These are phyloP conservation scores for Phyllostomus discolor DNA, from an alignment of 2,113 vertebrate species.

Conservation along the genomic window DNA sequence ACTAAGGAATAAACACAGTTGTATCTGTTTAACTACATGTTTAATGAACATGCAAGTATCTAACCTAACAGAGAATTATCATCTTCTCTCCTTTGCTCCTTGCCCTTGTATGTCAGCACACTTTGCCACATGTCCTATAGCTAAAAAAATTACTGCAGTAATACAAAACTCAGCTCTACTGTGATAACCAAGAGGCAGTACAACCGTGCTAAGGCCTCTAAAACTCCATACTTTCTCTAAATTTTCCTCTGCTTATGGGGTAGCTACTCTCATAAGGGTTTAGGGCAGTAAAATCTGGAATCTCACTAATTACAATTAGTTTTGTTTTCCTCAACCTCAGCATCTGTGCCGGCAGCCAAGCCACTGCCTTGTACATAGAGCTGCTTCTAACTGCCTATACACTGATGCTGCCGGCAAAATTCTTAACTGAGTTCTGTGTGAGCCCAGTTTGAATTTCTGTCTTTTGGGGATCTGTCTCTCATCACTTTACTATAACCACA, in stretches of 20 bases:
- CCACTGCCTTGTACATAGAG: not conserved
- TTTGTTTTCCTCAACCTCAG: not conserved
- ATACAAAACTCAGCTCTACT: not conserved
- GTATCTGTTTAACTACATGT: not conserved
- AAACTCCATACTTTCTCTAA: not conserved
- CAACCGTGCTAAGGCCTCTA: not conserved
- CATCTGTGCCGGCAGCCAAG: not conserved
- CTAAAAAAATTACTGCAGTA: conserved; percentile 38
- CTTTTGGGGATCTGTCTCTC: not conserved
- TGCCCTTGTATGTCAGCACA: not conserved
- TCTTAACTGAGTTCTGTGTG: not conserved
- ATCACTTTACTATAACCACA: conserved; percentile 38
- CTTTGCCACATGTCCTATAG: not conserved
- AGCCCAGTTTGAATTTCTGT: conserved; percentile 8
- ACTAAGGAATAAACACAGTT: not conserved
- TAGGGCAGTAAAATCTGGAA: not conserved
- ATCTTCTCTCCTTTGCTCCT: not conserved
- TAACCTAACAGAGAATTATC: not conserved
- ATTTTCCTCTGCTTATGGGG: not conserved
- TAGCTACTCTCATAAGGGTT: not conserved
- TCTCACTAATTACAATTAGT: not conserved
- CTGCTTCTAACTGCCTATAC: not conserved
- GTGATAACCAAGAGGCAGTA: not conserved
- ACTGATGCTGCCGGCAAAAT: not conserved
- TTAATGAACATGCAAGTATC: not conserved